Base-by-base conservation (phyloP, 92 coral and sea anemone species). In the Umimayanthus kanabou region DNA sequence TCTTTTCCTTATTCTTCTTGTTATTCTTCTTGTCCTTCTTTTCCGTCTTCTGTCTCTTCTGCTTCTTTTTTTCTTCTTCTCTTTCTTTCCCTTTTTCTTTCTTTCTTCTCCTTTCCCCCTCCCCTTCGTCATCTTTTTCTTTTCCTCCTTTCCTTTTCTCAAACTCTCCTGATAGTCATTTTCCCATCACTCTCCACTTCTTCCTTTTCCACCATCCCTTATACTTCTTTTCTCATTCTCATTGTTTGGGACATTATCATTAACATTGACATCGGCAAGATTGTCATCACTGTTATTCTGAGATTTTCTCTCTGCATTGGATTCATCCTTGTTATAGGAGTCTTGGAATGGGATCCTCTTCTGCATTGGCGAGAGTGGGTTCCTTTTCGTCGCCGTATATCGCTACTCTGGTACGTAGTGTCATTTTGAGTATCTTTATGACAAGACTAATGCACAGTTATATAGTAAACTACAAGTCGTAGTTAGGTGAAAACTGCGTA, bases 271-370 rank as follows among this genome's bases (percentile, higher is more conserved):
- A 77, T 77, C 2, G 37, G 4, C 8, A 9, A 28, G 42, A 6
- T 16, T 39, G 37, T 42, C 20, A 76, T 45, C 39, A 45, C 45
- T 20, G 3, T 77, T 11, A 77, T 20, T 55, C 64, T 55, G 16
- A 55, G 0, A 55, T 15, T 55, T 55, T 55, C 16, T 55, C 18
- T 55, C 64, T 61, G 25, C 69, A 61, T 61, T 61, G n/a, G 69
- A 61, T 61, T 61, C 20, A 8, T 22, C 23, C 77, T 11, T 2
- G 22, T n/a, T 3, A 45, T 25, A 77, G 81, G 81, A 77, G 81
- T 23, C 61, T 77, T 77, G 81, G 81, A 47, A 42, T 77, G 81
- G 81, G 81, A 77, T 77, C 64, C 4, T 77, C 81, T 16, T 77
- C 81, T 77, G 81, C 81, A 22, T 10, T 77, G 11, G 81, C 81